These are phyloP conservation scores for Heterodera filipjevi DNA, from an alignment of 2,888 invertebrate species.

Conservation along the genomic window DNA sequence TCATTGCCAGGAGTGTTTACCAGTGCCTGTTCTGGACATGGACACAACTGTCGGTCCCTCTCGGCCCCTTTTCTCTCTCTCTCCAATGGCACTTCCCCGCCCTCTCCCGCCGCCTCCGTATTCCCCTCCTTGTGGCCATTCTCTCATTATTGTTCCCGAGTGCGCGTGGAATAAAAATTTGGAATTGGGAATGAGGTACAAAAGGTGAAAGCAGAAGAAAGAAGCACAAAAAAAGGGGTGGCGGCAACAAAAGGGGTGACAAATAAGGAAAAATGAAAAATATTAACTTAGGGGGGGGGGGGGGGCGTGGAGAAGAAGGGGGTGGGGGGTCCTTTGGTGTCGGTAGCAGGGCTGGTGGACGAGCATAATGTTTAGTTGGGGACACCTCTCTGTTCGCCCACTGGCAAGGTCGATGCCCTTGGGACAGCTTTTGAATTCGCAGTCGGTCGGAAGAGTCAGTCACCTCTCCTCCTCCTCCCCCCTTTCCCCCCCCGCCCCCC, in stretches of 20 bases:
- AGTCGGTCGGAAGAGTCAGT: slow-evolving; percentile 2
- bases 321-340: not conserved
- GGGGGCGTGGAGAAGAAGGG: not conserved
- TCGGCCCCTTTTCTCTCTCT: not conserved
- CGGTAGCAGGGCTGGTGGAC: too few relatives aligned
- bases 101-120: not conserved
- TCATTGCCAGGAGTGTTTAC: slow-evolving; percentile 12
- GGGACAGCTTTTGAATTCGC: slow-evolving; percentile 9
- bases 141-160: not conserved
- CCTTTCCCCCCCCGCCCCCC: not conserved
- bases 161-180: not conserved
- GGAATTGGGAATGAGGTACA: not conserved
- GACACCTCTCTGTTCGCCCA: not conserved
- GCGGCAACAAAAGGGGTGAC: not conserved
- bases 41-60: not conserved
- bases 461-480: slow-evolving; percentile 9
- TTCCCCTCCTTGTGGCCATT: not conserved
- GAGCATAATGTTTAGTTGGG: not conserved
- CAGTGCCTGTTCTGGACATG: not conserved
- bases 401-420: not conserved
- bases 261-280: not conserved
- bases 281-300: not conserved
- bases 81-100: not conserved
- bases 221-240: not conserved
- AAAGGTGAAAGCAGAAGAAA: not conserved